A percentile compares a stretch with the other conserved stretches of the same genome.
Conservation (phyloP, 2,888 invertebrate species). For the Labia minor region DNA sequence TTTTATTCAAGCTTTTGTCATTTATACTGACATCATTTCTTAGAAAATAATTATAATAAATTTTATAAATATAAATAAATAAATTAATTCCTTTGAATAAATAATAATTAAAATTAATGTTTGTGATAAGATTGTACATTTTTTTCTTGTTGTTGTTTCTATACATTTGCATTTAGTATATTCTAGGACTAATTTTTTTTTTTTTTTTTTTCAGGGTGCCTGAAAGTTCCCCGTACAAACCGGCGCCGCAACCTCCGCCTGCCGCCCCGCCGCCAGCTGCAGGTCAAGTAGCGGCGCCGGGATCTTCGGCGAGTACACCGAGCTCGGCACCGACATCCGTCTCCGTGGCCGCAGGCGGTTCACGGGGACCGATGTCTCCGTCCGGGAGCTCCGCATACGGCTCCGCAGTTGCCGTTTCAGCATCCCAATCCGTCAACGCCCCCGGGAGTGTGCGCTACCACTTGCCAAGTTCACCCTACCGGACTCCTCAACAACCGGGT, state of each 20-base stretch:
- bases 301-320: neutral
- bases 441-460: neutral
- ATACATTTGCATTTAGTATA: no score
- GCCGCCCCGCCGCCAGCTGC: conserved; percentile 1
- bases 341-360: conserved; percentile 1
- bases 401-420: neutral
- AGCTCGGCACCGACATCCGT: neutral
- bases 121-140: no score
- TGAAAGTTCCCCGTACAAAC: conserved; percentile 1
- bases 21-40: no score
- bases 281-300: neutral
- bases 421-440: neutral
- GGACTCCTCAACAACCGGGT: conserved; percentile 1
- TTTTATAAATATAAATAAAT: no score
- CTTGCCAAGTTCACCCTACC: neutral
- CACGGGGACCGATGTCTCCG: conserved; percentile 1
- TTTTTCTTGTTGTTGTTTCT: no score
- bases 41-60: no score
- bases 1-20: no score
- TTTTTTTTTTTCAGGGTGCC: neutral
- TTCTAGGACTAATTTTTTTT: no score
- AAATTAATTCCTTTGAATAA: no score
- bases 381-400: neutral
- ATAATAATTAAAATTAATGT: no score
- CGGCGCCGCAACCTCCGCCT: neutral